Conservation (phyloP, 2,113 vertebrate genomes). For the Sardina pilchardus region DNA sequence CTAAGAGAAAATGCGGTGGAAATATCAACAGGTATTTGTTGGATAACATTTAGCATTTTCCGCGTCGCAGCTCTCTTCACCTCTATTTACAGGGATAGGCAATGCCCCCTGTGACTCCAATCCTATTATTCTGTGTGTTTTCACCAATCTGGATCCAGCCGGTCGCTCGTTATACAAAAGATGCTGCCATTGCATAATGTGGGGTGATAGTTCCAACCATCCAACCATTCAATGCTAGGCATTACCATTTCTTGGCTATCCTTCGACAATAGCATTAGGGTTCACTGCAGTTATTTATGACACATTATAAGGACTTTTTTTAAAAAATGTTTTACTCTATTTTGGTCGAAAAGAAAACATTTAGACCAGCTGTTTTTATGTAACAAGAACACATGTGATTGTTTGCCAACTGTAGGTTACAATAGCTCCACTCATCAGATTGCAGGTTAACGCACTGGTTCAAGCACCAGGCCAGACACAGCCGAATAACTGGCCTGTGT, state of each 20-base stretch:
- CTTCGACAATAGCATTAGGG: neutral
- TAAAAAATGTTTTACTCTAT: neutral
- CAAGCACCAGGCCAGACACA: neutral
- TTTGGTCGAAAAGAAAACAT: no score
- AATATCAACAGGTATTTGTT: neutral
- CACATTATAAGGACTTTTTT: neutral
- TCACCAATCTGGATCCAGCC: neutral
- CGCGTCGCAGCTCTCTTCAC: neutral
- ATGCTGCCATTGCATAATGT: neutral
- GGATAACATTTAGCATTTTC: neutral
- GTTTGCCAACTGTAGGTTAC: no score
- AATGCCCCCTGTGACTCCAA: neutral
- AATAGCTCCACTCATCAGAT: no score
- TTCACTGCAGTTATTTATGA: neutral
- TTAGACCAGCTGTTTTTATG: no score
- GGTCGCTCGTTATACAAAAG: neutral
- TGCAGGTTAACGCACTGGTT: neutral
- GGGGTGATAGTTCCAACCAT: neutral
- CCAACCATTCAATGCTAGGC: neutral
- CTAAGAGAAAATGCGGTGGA: neutral
- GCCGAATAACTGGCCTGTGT: neutral
- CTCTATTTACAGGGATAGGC: neutral
- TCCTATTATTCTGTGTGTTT: neutral
- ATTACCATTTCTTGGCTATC: neutral
- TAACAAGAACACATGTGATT: no score